Evolutionary conservation across 2,797 vertebrate genomes (phyloP), one percentile per base, ranked within the genome.

Genomic region (Varecia variegata): DNA sequence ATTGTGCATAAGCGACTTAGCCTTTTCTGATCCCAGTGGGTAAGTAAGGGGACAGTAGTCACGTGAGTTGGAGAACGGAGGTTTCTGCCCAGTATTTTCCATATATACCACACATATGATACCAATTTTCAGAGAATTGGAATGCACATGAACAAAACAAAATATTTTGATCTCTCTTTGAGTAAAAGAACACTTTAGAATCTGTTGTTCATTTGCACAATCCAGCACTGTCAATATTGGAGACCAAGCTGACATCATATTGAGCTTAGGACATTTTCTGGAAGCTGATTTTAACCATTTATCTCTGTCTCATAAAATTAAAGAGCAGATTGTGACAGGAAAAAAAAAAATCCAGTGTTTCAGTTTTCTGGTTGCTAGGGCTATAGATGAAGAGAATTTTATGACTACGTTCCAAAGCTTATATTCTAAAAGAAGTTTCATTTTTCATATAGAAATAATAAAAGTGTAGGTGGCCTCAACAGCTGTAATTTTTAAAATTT

Each of bases 251-350:
- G 79, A 54, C 2, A 27, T 90, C 68, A 76, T 70, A 71, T 71
- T 88, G 77, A 14, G 20, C 65, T 93, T 80, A 88, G 27, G 74
- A 88, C 47, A 95, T 79, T 93, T 32, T n/a, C 79, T 95, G 62
- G 86, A 94, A 94, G 85, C 80, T 95, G 74, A 87, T 97, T 95
- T 94, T 97, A 90, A 93, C 38, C 93, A 95, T 94, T 97, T 95
- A 95, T 92, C 65, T 68, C 91, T 95, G 81, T 90, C 95, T 93
- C 68, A 90, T 90, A 88, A 97, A 97, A 96, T 96, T 95, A 97
- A 97, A 96, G 12, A 96, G 65, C 56, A 95, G 82, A 93, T 86
- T 97, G 50, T 95, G 83, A 35, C 35, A n/a, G 74, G 9, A 5
- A 43, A 35, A 88, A 70, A 18, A 47, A 83, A 50, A n/a, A 62